Conservation (phyloP, 1,140 invertebrate species). For the Musca domestica region DNA sequence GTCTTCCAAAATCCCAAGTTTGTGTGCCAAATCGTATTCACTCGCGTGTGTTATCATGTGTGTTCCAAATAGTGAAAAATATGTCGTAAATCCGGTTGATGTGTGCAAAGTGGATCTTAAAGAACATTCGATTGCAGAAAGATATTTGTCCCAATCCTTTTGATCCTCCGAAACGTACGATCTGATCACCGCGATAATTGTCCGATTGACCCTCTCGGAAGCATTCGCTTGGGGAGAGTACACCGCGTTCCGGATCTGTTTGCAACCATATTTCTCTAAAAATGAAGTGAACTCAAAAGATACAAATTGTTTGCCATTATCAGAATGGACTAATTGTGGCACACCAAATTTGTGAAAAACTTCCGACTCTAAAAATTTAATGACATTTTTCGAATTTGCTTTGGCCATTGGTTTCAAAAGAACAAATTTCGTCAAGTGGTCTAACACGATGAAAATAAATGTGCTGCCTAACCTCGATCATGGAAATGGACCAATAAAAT, state of each 20-base stretch:
- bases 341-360: too few species aligned
- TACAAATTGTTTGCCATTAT: background rate
- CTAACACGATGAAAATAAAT: background rate
- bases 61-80: background rate
- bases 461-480: background rate
- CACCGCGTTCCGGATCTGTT: too few species aligned
- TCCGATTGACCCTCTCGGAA: too few species aligned
- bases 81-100: background rate
- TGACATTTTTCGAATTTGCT: background rate
- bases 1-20: too few species aligned
- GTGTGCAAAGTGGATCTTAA: background rate
- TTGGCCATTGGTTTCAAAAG: background rate
- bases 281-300: slow-evolving; percentile 9
- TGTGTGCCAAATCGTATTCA: background rate
- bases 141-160: too few species aligned
- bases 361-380: slow-evolving; percentile 20
- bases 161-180: background rate
- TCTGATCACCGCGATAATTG: background rate
- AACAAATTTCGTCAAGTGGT: too few species aligned
- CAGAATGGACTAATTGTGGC: background rate
- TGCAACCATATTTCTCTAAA: too few species aligned
- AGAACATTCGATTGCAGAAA: background rate
- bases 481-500: background rate
- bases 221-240: too few species aligned
- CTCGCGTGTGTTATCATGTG: background rate